Conservation (phyloP, 2,797 vertebrate species). For the Prunella strophiata region DNA sequence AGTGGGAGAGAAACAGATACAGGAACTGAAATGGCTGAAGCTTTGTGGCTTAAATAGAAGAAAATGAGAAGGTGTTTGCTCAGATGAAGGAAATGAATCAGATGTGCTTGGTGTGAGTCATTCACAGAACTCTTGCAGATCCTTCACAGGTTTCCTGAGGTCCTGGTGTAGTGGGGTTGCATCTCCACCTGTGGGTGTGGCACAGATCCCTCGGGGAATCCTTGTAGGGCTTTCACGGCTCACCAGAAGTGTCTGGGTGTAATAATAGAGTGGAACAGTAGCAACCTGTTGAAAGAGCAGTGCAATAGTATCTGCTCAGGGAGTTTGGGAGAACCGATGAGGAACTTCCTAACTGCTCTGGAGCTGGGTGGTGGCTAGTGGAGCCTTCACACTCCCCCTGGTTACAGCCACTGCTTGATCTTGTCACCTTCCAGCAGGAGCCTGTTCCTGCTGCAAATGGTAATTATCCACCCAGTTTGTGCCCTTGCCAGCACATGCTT, state of each 20-base stretch:
- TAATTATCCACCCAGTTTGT: constrained; percentile 13
- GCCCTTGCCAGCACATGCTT: constrained; percentile 85
- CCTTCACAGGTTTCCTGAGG: not conserved
- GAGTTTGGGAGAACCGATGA: not conserved
- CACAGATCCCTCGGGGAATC: not conserved
- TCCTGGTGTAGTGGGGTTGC: not conserved
- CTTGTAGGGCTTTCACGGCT: not conserved
- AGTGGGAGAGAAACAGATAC: constrained; percentile 47
- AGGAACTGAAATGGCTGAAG: constrained; percentile 44
- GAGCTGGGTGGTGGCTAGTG: not conserved
- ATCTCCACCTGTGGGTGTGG: not conserved
- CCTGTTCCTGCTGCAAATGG: constrained; percentile 53
- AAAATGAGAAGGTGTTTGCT: constrained; percentile 48
- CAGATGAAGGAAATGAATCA: constrained; percentile 34
- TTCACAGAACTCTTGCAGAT: not conserved
- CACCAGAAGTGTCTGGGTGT: not conserved
- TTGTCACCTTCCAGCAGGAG: constrained; percentile 52
- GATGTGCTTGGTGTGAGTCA: not conserved
- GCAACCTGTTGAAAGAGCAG: not conserved
- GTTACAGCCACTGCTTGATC: not conserved
- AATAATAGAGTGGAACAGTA: not conserved
- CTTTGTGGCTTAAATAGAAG: constrained; percentile 49
- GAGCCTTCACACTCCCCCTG: not conserved
- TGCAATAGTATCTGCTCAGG: not conserved
- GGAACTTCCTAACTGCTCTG: not conserved